These are phyloP conservation scores for Oxyura jamaicensis DNA, from an alignment of 2,113 vertebrate genomes.

Conservation along the genomic window DNA sequence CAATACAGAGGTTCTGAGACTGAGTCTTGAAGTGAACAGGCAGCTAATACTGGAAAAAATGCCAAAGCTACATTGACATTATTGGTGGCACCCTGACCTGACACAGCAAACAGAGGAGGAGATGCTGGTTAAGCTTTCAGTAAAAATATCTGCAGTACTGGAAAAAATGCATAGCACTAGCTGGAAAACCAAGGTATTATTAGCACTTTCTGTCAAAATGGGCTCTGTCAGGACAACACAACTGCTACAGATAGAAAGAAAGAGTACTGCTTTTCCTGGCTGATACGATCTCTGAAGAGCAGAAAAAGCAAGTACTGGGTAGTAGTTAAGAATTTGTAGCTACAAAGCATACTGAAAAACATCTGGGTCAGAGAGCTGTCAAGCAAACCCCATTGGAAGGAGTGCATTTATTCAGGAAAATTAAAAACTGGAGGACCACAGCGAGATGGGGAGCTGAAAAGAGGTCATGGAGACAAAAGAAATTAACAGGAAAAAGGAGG, in stretches of 20 bases:
- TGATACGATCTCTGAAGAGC: neutral
- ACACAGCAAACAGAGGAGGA: slow-evolving; percentile 33
- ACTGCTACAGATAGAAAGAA: neutral
- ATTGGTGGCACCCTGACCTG: slow-evolving; percentile 49
- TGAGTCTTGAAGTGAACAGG: neutral
- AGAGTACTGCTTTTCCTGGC: neutral
- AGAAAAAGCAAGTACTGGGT: neutral
- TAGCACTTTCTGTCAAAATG: neutral
- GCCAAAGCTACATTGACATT: neutral
- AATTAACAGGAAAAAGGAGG: neutral
- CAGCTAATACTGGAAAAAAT: slow-evolving; percentile 42
- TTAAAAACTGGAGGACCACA: neutral
- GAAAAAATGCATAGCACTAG: slow-evolving; percentile 1
- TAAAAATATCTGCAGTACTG: neutral
- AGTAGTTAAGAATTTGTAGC: neutral
- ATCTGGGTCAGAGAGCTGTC: neutral
- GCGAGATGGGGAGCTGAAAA: neutral
- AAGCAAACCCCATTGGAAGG: neutral
- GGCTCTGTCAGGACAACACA: neutral
- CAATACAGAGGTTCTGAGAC: slow-evolving; percentile 6
- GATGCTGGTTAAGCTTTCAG: slow-evolving; percentile 38
- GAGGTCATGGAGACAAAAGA: neutral
- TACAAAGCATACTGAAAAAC: neutral
- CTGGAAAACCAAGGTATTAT: slow-evolving; percentile 36
- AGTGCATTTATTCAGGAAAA: neutral